A percentile compares a stretch with the other conserved stretches of the same genome.
These are phyloP conservation scores for Campoletis raptor DNA, from an alignment of 2,888 invertebrate species.

Conservation along the genomic window DNA sequence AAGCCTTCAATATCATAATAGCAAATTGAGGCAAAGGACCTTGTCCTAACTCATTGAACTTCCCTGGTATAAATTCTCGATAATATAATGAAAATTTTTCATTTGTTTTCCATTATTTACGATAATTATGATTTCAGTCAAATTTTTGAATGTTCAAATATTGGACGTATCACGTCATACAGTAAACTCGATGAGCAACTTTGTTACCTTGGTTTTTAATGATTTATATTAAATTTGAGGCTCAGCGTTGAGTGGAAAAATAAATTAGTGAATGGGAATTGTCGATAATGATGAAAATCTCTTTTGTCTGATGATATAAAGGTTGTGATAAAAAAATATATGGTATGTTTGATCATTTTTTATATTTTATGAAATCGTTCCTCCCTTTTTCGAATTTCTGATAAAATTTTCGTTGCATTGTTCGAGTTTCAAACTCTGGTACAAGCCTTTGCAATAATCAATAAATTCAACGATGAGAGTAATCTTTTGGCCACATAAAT, in stretches of 20 bases:
- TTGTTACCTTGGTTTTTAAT: background rate
- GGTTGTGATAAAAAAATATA: background rate
- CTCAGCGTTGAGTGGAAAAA: background rate
- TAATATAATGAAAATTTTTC: conserved; percentile 5
- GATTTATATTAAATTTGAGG: background rate
- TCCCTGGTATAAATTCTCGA: background rate
- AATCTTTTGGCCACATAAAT: background rate
- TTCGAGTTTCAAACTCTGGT: background rate
- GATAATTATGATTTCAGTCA: background rate
- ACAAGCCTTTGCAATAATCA: background rate
- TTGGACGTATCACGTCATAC: background rate
- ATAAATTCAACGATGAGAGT: background rate
- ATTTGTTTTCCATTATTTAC: background rate
- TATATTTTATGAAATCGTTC: background rate
- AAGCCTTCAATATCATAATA: conserved; percentile 45
- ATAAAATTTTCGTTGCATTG: background rate
- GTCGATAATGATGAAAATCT: background rate
- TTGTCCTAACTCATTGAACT: conserved; percentile 22
- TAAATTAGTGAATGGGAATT: background rate
- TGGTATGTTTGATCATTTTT: background rate
- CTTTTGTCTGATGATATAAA: background rate
- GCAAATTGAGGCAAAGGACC: conserved; percentile 29
- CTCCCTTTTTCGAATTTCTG: background rate
- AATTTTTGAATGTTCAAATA: background rate
- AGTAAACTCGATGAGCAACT: background rate